Base-by-base conservation (phyloP, 2,113 vertebrate genomes). In the Sinocyclocheilus grahami region DNA sequence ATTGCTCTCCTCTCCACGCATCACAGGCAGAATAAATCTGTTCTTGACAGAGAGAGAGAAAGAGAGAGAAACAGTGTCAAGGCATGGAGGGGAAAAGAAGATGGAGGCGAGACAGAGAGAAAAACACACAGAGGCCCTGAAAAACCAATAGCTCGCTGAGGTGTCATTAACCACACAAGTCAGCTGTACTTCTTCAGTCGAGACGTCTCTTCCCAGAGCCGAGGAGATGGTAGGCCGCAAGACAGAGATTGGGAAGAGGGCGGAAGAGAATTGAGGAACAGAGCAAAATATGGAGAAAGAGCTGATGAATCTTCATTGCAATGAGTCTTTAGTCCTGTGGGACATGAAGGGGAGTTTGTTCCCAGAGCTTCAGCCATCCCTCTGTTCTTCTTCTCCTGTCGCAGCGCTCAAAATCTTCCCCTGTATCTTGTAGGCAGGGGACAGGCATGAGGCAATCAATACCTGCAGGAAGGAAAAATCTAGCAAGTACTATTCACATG, bases 21-120 rank as follows among this genome's bases (percentile, higher is more conserved):
- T 95, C 93, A 91, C 93, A 96, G 94, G 92, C 87, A 94, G 96
- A 96, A 99, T 99, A 97, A 97, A 99, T 99, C 97, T 98, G 93
- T 95, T 96, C 96, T 96, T 95, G 95, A 95, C 93, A 93, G 91
- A 89, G 86, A 90, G 80, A 80, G 42, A 46, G 42, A 46, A 46
- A 46, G 42, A 46, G 39, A 39, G 86, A 84, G 71, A 88, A 83
- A 83, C 65, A 51, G 63, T 83, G 63, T 83, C 81, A 83, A 83
- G 63, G 81, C 46, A 83, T 83, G 63, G 62, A 84, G 55, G 48
- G 46, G 83, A 83, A 79, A 63, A 82, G 30, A 77, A 76, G 65
- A 63, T 86, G 84, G 48, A 60, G 60, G 78, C 12, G 77, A 78
- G 53, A 65, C 83, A 63, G 83, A 76, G 42, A 89, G 72, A 89